These are phyloP conservation scores for Augochlora pura DNA, from an alignment of 1,140 invertebrate genomes.

Conservation along the genomic window DNA sequence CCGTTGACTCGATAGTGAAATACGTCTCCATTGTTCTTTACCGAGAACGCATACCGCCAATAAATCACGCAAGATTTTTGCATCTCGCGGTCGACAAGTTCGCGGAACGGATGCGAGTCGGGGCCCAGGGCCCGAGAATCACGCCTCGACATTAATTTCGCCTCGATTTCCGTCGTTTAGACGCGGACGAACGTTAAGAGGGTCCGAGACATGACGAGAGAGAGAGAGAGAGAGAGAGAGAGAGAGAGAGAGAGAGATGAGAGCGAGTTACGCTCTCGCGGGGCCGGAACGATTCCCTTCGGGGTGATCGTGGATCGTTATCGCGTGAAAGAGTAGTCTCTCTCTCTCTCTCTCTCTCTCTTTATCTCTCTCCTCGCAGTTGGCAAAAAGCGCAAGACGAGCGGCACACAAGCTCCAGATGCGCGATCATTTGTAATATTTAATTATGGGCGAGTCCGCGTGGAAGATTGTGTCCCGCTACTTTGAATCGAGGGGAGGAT, in stretches of 20 bases:
- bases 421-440: constrained; percentile 63
- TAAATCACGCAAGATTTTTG: neutral
- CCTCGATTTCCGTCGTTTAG: constrained; percentile 57
- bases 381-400: constrained; percentile 47
- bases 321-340: constrained; percentile 46
- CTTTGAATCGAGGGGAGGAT: constrained; percentile 6
- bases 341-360: too few species aligned
- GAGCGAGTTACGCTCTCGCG: constrained; percentile 56
- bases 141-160: constrained; percentile 51
- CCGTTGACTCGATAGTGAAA: too few species aligned
- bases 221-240: neutral
- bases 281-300: constrained; percentile 55
- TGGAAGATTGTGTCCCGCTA: constrained; percentile 43
- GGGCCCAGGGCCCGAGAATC: constrained; percentile 20
- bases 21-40: neutral
- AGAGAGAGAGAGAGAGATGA: neutral
- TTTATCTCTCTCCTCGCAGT: neutral
- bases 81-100: neutral
- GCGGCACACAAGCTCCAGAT: constrained; percentile 45
- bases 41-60: neutral
- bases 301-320: constrained; percentile 59
- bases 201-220: constrained; percentile 51
- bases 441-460: constrained; percentile 59
- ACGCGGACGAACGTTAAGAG: constrained; percentile 35
- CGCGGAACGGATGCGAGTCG: neutral